Evolutionary conservation across 2,888 invertebrate genomes (phyloP).

Genomic region (Ennomos erosarius): DNA sequence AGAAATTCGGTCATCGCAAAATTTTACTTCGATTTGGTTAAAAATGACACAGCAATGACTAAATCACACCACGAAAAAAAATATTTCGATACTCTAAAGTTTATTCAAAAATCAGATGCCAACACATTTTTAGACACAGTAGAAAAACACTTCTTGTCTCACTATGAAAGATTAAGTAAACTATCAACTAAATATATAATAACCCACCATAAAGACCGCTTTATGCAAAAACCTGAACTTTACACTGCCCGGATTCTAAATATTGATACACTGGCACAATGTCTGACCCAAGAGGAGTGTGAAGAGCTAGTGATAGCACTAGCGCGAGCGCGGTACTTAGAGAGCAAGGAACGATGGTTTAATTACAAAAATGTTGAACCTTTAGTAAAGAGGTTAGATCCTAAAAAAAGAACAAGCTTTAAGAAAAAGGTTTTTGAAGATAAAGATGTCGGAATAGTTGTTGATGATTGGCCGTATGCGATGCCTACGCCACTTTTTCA

Average conservation of each 20-base stretch:
- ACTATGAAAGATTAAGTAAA: slow-evolving; percentile 43
- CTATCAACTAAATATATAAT: slow-evolving; percentile 54
- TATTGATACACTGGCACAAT: slow-evolving; percentile 51
- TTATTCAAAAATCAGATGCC: slow-evolving; percentile 54
- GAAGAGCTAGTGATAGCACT: slow-evolving; percentile 54
- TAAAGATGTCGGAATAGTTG: slow-evolving; percentile 48
- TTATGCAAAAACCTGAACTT: slow-evolving; percentile 56
- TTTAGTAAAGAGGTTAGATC: slow-evolving; percentile 53
- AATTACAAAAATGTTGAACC: slow-evolving; percentile 59
- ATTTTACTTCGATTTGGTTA: slow-evolving; percentile 56
- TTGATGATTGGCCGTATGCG: slow-evolving; percentile 54
- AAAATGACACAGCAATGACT: slow-evolving; percentile 30
- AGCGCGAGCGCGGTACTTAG: slow-evolving; percentile 57
- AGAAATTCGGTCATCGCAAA: slow-evolving; percentile 52
- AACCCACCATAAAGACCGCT: slow-evolving; percentile 52
- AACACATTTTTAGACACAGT: slow-evolving; percentile 55
- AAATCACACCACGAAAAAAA: slow-evolving; percentile 7
- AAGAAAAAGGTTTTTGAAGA: slow-evolving; percentile 61
- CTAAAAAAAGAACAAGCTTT: slow-evolving; percentile 48
- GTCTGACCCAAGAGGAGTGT: slow-evolving; percentile 54
- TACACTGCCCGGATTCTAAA: slow-evolving; percentile 57
- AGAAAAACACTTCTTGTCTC: slow-evolving; percentile 53
- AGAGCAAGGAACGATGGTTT: slow-evolving; percentile 44
- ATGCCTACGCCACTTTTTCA: slow-evolving; percentile 28
- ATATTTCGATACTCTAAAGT: slow-evolving; percentile 54